These are phyloP conservation scores for Pecten maximus DNA, from an alignment of 2,888 invertebrate genomes.

Conservation along the genomic window DNA sequence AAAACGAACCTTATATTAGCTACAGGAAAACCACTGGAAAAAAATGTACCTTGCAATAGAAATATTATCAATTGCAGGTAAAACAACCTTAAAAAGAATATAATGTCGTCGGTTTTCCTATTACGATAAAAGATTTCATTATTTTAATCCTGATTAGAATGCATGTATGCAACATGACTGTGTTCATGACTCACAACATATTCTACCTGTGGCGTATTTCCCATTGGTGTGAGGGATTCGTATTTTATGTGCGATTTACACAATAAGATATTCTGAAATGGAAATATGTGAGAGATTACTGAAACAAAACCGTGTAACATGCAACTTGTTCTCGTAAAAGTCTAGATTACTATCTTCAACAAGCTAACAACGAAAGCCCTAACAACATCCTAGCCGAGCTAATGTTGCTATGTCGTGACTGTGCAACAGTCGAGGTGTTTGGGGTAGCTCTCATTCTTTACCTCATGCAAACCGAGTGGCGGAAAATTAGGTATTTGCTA, in stretches of 20 bases:
- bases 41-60: too few relatives aligned
- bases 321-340: neutral
- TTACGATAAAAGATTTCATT: neutral
- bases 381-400: neutral
- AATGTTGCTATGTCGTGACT: neutral
- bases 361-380: neutral
- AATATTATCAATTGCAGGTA: too few relatives aligned
- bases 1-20: too few relatives aligned
- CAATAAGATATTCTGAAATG: neutral
- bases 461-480: neutral
- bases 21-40: too few relatives aligned
- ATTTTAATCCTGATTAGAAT: neutral
- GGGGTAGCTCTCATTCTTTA: neutral
- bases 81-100: too few relatives aligned
- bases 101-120: neutral
- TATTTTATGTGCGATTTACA: too few relatives aligned
- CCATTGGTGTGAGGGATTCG: neutral
- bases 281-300: neutral
- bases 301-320: constrained; percentile 27
- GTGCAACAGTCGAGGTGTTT: neutral
- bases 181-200: neutral
- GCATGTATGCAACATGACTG: neutral
- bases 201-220: neutral
- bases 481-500: neutral
- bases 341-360: neutral